Percentiles rank a stretch among this genome's conserved stretches.
These are phyloP conservation scores for Ostrea edulis DNA, from an alignment of 1,140 invertebrate genomes.

Conservation along the genomic window DNA sequence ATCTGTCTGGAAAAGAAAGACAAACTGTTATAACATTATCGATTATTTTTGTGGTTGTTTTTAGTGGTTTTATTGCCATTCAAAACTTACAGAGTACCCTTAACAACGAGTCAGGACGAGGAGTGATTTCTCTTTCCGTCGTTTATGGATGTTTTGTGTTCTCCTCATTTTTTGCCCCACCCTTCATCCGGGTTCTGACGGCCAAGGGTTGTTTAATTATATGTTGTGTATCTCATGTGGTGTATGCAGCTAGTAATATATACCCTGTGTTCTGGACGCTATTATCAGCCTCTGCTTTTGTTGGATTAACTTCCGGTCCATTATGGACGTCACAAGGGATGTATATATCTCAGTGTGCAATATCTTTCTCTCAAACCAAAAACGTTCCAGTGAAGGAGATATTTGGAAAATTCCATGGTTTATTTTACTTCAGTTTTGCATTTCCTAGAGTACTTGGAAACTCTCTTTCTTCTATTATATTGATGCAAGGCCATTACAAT, in stretches of 20 bases:
- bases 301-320: slow-evolving; percentile 52
- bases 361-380: slow-evolving; percentile 58
- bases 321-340: slow-evolving; percentile 67
- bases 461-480: slow-evolving; percentile 61
- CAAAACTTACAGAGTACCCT: slow-evolving; percentile 74
- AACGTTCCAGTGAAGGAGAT: slow-evolving; percentile 57
- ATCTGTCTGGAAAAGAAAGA: too few relatives aligned
- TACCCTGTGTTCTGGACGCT: slow-evolving; percentile 57
- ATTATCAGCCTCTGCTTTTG: slow-evolving; percentile 51
- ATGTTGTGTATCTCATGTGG: slow-evolving; percentile 40
- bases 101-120: slow-evolving; percentile 63
- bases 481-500: slow-evolving; percentile 38
- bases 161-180: slow-evolving; percentile 59
- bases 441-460: slow-evolving; percentile 67
- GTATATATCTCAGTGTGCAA: slow-evolving; percentile 68
- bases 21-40: slow-evolving; percentile 55
- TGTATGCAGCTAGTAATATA: slow-evolving; percentile 52
- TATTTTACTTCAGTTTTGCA: slow-evolving; percentile 68
- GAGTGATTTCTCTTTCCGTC: slow-evolving; percentile 54
- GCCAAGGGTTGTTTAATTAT: slow-evolving; percentile 63
- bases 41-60: slow-evolving; percentile 60
- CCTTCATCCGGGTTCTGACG: slow-evolving; percentile 61
- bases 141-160: slow-evolving; percentile 58
- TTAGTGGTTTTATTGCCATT: slow-evolving; percentile 68
- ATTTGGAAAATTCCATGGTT: slow-evolving; percentile 68